Conservation (phyloP, 2,797 vertebrate species). For the Pantherophis vulpinus region DNA sequence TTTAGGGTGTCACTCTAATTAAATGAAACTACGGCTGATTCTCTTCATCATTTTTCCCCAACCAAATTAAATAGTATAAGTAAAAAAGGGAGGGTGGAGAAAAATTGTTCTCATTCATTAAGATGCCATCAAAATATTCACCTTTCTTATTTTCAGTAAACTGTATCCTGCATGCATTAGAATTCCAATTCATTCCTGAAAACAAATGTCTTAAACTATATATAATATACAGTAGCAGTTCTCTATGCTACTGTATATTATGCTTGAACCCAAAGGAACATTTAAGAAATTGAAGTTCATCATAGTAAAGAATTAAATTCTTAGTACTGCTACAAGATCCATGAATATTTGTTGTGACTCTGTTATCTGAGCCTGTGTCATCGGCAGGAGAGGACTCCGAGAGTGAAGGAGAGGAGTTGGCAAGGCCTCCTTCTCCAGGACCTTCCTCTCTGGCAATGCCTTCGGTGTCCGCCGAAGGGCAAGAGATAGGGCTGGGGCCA, state of each 20-base stretch:
- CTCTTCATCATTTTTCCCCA: neutral
- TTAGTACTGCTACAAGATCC: neutral
- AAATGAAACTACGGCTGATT: slow-evolving; percentile 24
- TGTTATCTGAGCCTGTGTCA: too few species aligned
- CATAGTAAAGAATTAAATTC: slow-evolving; percentile 27
- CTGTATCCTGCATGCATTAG: slow-evolving; percentile 16
- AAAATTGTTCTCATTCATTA: slow-evolving; percentile 2
- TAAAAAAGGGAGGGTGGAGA: neutral
- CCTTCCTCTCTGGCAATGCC: too few species aligned
- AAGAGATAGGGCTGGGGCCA: too few species aligned
- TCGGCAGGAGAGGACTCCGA: too few species aligned
- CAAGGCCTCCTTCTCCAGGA: too few species aligned
- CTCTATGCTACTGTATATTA: slow-evolving; percentile 9
- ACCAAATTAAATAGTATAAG: slow-evolving; percentile 15
- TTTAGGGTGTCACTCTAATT: neutral
- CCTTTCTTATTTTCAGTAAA: slow-evolving; percentile 30
- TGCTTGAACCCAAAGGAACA: slow-evolving; percentile 36
- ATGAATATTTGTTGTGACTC: neutral
- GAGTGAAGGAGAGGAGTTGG: too few species aligned
- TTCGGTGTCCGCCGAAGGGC: too few species aligned
- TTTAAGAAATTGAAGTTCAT: slow-evolving; percentile 1
- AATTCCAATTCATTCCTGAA: slow-evolving; percentile 30
- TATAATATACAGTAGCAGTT: slow-evolving; percentile 21
- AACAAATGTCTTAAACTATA: slow-evolving; percentile 37
- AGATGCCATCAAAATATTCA: slow-evolving; percentile 25